Conservation (phyloP, 64 coral and sea anemone species). For the Exaiptasia diaphana region DNA sequence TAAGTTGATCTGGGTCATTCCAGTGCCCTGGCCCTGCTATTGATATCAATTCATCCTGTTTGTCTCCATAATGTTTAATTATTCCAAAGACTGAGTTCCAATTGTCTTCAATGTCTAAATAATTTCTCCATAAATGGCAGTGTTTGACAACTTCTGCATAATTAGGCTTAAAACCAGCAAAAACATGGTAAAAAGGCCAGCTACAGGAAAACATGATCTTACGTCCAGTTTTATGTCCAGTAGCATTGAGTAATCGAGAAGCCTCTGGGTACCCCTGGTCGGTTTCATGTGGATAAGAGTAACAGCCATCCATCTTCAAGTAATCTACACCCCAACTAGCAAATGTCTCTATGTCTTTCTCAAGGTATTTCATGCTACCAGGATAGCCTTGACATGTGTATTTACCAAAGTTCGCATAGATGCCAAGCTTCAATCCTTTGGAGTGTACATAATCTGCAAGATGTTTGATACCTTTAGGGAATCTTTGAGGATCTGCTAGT, state of each 20-base stretch:
- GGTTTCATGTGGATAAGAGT: conserved; percentile 59
- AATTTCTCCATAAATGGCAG: conserved; percentile 65
- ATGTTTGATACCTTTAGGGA: conserved; percentile 71
- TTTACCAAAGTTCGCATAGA: conserved; percentile 87
- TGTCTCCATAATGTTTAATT: conserved; percentile 71
- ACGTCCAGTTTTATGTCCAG: too few species aligned
- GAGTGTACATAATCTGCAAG: conserved; percentile 77
- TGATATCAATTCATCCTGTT: conserved; percentile 62
- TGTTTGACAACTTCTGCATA: conserved; percentile 51
- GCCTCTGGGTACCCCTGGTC: conserved; percentile 72
- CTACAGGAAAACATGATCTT: conserved; percentile 93
- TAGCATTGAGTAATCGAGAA: conserved; percentile 67
- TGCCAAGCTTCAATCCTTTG: conserved; percentile 86
- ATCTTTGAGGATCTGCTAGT: conserved; percentile 63
- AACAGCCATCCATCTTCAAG: conserved; percentile 88
- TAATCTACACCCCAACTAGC: conserved; percentile 95
- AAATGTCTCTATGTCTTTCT: conserved; percentile 86
- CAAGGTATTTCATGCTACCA: conserved; percentile 75
- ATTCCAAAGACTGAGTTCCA: conserved; percentile 65
- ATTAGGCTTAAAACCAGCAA: conserved; percentile 53
- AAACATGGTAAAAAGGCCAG: conserved; percentile 84
- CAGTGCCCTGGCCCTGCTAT: conserved; percentile 82
- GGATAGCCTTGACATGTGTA: conserved; percentile 85
- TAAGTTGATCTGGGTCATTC: conserved; percentile 86
- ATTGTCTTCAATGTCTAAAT: conserved; percentile 61